phyloP scores from a whole-genome alignment of 1,140 invertebrate species.

The Adoxophyes honmai region DNA sequence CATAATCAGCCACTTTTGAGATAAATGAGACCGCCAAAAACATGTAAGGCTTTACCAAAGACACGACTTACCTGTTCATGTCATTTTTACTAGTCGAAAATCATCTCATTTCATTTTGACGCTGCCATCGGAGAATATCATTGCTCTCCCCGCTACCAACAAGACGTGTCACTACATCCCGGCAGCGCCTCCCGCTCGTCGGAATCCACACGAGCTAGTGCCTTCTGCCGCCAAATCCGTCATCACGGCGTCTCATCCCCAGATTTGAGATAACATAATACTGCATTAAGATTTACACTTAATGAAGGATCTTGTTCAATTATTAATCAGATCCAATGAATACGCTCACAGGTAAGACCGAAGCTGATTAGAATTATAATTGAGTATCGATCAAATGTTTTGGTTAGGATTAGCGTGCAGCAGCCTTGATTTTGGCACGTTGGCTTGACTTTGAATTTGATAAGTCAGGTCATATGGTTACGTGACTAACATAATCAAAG shows the following conservation, averaged over 20 bases:
- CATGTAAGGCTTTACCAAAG: too few species aligned
- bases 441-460: too few species aligned
- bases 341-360: not conserved
- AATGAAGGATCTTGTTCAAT: not conserved
- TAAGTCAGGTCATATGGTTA: too few species aligned
- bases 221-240: constrained; percentile 48
- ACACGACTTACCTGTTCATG: too few species aligned
- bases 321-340: not conserved
- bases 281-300: constrained; percentile 1
- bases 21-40: too few species aligned
- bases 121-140: too few species aligned
- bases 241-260: constrained; percentile 23
- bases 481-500: too few species aligned
- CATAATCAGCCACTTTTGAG: too few species aligned
- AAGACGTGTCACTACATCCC: not conserved
- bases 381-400: constrained; percentile 9
- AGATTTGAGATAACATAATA: not conserved
- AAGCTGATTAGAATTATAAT: constrained; percentile 8
- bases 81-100: too few species aligned
- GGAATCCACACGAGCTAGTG: constrained; percentile 43
- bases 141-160: too few species aligned
- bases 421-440: too few species aligned
- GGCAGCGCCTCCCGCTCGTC: constrained; percentile 29
- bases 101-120: too few species aligned
- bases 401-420: not conserved